Evolutionary conservation across 2,888 invertebrate species (phyloP).

Genomic region (Drosophila koepferae): DNA sequence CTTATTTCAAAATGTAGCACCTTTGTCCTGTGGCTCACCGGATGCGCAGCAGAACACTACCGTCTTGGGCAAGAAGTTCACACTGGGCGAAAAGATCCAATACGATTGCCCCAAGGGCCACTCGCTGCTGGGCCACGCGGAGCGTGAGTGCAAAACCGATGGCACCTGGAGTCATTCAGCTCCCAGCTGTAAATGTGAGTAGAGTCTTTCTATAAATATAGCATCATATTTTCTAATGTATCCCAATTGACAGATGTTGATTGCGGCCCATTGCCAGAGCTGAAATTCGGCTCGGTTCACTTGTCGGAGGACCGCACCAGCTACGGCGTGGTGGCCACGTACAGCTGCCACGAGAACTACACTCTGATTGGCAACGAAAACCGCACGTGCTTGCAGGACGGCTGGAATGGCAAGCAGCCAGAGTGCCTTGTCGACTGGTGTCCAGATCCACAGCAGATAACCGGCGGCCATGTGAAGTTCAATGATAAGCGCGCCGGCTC

Average conservation of each 20-base stretch:
- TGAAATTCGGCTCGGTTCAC: slow-evolving; percentile 90
- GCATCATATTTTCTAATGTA: no score
- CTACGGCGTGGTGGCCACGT: slow-evolving; percentile 91
- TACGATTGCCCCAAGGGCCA: slow-evolving; percentile 94
- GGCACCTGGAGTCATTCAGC: slow-evolving; percentile 94
- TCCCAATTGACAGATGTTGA: slow-evolving; percentile 89
- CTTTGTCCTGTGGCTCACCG: slow-evolving; percentile 94
- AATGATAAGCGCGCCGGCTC: slow-evolving; percentile 92
- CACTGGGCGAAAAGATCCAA: slow-evolving; percentile 89
- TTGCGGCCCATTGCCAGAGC: slow-evolving; percentile 89
- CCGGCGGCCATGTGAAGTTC: slow-evolving; percentile 90
- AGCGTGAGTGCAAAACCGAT: slow-evolving; percentile 89
- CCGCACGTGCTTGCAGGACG: slow-evolving; percentile 90
- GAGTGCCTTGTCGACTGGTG: slow-evolving; percentile 95
- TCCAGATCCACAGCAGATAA: slow-evolving; percentile 91
- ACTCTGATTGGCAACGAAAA: slow-evolving; percentile 91
- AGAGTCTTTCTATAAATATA: no score
- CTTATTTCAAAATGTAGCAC: slow-evolving; percentile 87
- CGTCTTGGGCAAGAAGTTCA: slow-evolving; percentile 89
- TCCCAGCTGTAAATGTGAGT: slow-evolving; percentile 94
- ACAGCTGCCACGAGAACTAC: slow-evolving; percentile 93
- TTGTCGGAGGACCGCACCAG: slow-evolving; percentile 91
- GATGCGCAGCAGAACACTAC: slow-evolving; percentile 94
- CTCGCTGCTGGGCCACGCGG: slow-evolving; percentile 90
- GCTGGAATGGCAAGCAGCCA: slow-evolving; percentile 92